These are phyloP conservation scores for Chelon auratus DNA, from an alignment of 2,797 vertebrate genomes.

Conservation along the genomic window DNA sequence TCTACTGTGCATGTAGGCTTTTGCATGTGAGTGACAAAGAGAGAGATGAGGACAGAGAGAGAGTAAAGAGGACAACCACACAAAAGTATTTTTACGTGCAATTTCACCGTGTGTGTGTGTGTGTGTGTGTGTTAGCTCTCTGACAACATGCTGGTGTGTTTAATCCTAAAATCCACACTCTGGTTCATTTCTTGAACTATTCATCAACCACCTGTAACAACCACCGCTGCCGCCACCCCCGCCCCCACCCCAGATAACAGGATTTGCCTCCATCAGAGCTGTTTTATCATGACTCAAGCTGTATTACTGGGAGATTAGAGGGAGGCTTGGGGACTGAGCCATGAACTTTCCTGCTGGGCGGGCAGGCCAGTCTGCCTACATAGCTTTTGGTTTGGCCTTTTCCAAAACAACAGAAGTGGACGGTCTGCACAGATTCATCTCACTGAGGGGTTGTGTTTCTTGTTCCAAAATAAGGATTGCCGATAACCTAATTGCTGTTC, in stretches of 20 bases:
- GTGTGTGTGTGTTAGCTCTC: constrained; percentile 22
- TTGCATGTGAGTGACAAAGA: constrained; percentile 5
- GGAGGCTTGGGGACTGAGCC: constrained; percentile 58
- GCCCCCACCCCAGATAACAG: constrained; percentile 61
- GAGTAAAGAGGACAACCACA: background rate
- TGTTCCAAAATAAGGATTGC: constrained; percentile 12
- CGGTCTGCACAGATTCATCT: constrained; percentile 17
- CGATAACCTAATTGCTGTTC: constrained; percentile 16
- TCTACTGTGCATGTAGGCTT: constrained; percentile 41
- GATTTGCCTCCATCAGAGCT: constrained; percentile 75
- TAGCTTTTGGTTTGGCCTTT: constrained; percentile 38
- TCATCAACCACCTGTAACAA: constrained; percentile 65
- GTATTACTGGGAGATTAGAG: constrained; percentile 79
- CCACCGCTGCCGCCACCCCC: constrained; percentile 15
- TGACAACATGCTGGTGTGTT: constrained; percentile 38
- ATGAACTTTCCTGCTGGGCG: constrained; percentile 52
- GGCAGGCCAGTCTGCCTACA: constrained; percentile 19
- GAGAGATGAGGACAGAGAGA: background rate
- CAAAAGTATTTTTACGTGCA: constrained; percentile 15
- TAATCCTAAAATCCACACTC: constrained; percentile 63
- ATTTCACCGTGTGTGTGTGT: background rate
- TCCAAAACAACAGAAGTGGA: constrained; percentile 36
- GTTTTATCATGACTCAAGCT: constrained; percentile 80
- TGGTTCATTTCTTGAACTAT: constrained; percentile 57
- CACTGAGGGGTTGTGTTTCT: constrained; percentile 3